A percentile compares a stretch with the other conserved stretches of the same genome.
Conservation (phyloP, 2,888 invertebrate species). For the Hirtodrosophila histrioides region DNA sequence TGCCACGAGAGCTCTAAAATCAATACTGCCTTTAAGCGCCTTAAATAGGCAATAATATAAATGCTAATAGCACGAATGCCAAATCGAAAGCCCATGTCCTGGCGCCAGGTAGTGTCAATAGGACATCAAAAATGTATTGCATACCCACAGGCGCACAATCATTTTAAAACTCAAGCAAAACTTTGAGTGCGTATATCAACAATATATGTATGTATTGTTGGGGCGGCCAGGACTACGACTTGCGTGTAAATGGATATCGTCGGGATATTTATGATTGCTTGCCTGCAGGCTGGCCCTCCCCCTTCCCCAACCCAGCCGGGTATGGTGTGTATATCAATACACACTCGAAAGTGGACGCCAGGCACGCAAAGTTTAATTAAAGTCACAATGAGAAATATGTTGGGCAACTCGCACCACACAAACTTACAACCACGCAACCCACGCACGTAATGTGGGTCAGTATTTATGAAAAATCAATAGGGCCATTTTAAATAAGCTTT, state of each 20-base stretch:
- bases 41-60: slow-evolving; percentile 49
- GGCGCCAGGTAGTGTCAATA: slow-evolving; percentile 46
- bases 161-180: slow-evolving; percentile 21
- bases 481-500: slow-evolving; percentile 7
- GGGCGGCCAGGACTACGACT: neutral
- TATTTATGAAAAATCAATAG: slow-evolving; percentile 64
- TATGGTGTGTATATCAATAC: slow-evolving; percentile 26
- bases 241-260: slow-evolving; percentile 67
- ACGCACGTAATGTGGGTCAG: slow-evolving; percentile 68
- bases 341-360: slow-evolving; percentile 44
- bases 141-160: slow-evolving; percentile 29
- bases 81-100: slow-evolving; percentile 42
- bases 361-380: slow-evolving; percentile 74
- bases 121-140: slow-evolving; percentile 25
- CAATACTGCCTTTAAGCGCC: slow-evolving; percentile 60
- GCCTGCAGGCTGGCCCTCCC: slow-evolving; percentile 6
- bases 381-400: slow-evolving; percentile 67
- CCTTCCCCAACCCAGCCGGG: neutral
- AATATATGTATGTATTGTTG: neutral
- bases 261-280: slow-evolving; percentile 60
- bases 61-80: slow-evolving; percentile 54
- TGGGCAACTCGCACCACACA: slow-evolving; percentile 37
- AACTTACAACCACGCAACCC: neutral
- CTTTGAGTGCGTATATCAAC: neutral
- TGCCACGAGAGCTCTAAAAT: slow-evolving; percentile 75